A percentile compares a stretch with the other conserved stretches of the same genome.
Evolutionary conservation across 2,888 invertebrate species (phyloP).

Genomic region (Seira musarum): DNA sequence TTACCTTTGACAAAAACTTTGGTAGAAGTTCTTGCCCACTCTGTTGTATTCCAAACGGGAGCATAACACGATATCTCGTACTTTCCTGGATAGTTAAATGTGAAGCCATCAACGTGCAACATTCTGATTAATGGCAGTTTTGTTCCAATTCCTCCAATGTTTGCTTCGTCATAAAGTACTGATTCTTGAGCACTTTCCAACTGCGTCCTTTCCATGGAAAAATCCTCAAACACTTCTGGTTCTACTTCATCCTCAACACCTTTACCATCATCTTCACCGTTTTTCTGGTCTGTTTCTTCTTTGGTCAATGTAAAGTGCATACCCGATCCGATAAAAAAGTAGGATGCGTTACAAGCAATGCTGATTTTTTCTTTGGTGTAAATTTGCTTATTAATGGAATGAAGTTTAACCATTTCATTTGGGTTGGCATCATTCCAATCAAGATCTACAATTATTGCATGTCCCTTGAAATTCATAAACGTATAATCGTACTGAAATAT

Average conservation of each 20-base stretch:
- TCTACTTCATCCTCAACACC: constrained; percentile 2
- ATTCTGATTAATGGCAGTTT: constrained; percentile 25
- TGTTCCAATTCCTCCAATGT: constrained; percentile 43
- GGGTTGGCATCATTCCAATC: constrained; percentile 47
- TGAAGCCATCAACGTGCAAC: constrained; percentile 10
- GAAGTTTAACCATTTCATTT: constrained; percentile 49
- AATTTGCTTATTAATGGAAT: constrained; percentile 2
- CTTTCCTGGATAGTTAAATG: constrained; percentile 28
- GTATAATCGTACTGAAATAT: too few species aligned
- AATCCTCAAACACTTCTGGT: background rate
- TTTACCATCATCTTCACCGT: background rate
- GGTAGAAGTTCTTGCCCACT: constrained; percentile 42
- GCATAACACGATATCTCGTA: constrained; percentile 50
- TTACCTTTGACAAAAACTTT: constrained; percentile 39
- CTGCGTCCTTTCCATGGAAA: constrained; percentile 9
- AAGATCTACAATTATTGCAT: constrained; percentile 35
- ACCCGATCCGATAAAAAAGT: constrained; percentile 48
- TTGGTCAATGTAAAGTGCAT: constrained; percentile 41
- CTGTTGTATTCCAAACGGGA: constrained; percentile 50
- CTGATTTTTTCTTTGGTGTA: constrained; percentile 51
- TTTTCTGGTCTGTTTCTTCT: background rate
- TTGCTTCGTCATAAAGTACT: constrained; percentile 31
- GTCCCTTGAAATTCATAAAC: background rate
- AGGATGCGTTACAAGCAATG: constrained; percentile 48
- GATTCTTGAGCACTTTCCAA: constrained; percentile 39